Conservation (phyloP, 2,113 vertebrate species). For the Actenoides hombroni region DNA sequence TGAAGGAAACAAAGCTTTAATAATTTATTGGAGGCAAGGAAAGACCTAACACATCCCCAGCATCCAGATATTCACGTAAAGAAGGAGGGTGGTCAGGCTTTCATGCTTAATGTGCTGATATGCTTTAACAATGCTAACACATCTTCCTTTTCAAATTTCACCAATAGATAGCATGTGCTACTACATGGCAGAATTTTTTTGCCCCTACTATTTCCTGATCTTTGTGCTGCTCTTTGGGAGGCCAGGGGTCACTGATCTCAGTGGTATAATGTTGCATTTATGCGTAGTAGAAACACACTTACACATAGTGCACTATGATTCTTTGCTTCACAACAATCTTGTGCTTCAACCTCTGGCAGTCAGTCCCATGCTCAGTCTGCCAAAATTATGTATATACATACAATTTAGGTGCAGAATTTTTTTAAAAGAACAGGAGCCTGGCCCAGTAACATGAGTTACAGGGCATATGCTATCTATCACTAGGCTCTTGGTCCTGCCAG, state of each 20-base stretch:
- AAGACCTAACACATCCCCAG: not conserved
- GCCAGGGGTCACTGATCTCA: not conserved
- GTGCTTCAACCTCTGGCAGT: not conserved
- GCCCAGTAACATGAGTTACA: not conserved
- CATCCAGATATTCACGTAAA: not conserved
- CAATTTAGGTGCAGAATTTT: not conserved
- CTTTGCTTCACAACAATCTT: not conserved
- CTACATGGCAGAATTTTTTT: not conserved
- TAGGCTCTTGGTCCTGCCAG: not conserved
- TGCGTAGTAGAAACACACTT: not conserved
- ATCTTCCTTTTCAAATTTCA: not conserved
- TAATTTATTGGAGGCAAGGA: not conserved
- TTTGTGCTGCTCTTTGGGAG: not conserved
- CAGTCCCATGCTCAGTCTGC: not conserved
- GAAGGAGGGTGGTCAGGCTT: not conserved
- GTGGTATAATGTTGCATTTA: not conserved
- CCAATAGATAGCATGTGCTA: not conserved
- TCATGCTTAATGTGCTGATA: not conserved
- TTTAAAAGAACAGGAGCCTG: not conserved
- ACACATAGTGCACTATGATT: not conserved
- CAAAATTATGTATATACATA: accelerated
- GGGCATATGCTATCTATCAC: accelerated
- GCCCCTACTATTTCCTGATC: not conserved
- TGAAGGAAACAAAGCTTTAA: not conserved
- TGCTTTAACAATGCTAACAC: not conserved